Percentiles rank a stretch among this genome's conserved stretches.
phyloP scores from a whole-genome alignment of 2,888 invertebrate genomes.

The Hypomecis punctinalis region DNA sequence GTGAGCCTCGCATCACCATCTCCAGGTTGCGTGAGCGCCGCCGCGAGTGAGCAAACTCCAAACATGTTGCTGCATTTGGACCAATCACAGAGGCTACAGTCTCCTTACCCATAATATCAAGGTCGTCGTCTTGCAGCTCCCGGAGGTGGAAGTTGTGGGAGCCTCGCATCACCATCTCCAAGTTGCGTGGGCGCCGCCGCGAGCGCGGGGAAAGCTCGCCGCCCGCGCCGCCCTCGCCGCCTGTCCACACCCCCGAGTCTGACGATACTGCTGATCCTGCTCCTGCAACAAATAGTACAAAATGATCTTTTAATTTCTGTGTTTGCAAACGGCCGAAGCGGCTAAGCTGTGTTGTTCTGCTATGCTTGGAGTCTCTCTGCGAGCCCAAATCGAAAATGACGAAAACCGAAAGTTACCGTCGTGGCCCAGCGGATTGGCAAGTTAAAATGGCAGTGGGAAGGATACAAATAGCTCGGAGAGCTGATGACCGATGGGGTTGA shows the following conservation, averaged over 20 bases:
- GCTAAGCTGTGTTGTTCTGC: too few species aligned
- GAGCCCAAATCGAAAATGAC: too few species aligned
- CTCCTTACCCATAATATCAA: conserved; percentile 79
- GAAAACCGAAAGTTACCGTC: too few species aligned
- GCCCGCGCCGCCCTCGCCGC: conserved; percentile 61
- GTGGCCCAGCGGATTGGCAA: too few species aligned
- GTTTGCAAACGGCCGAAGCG: too few species aligned
- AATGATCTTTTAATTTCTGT: background rate
- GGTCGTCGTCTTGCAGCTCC: conserved; percentile 84
- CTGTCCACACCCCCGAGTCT: conserved; percentile 87
- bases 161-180: conserved; percentile 90
- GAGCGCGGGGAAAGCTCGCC: conserved; percentile 72
- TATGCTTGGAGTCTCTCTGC: too few species aligned
- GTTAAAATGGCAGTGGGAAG: too few species aligned
- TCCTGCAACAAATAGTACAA: conserved; percentile 49
- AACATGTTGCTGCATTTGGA: too few species aligned
- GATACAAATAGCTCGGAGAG: too few species aligned
- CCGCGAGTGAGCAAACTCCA: too few species aligned
- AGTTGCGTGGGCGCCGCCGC: conserved; percentile 86
- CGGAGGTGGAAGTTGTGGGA: conserved; percentile 91
- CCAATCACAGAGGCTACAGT: too few species aligned
- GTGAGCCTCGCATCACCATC: conserved; percentile 89
- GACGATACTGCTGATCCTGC: conserved; percentile 86
- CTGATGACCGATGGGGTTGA: too few species aligned
- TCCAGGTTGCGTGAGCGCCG: conserved; percentile 86